Evolutionary conservation across 2,888 invertebrate genomes (phyloP), one percentile per base, ranked within the genome.

Genomic region (Odontocerum albicorne): DNA sequence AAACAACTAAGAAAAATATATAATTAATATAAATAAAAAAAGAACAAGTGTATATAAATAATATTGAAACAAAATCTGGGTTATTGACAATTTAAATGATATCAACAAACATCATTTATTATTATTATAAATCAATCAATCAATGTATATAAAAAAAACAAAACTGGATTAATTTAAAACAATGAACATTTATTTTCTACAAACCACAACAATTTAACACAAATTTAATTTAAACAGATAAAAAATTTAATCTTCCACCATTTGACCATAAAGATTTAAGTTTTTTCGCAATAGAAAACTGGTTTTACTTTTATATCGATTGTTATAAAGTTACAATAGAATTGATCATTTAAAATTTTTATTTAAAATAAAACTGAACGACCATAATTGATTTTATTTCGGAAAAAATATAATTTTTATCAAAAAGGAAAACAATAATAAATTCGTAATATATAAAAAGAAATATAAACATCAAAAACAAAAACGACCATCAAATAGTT

Each of bases 231-330:
- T 71, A 70, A 75, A 76, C 74, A 66, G 68, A 70, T 62, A 69
- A 74, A 75, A 42, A 3, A 42, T 13, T 73, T 71, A 72, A 66
- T n/a, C 67, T 65, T 68, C 67, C 74, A 77, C 73, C 75, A 78
- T 78, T 78, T 78, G 78, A 78, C 78, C 74, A 74, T 76, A 76
- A 77, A 77, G 78, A 71, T 77, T 75, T 73, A 75, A 76, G 76
- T 77, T 78, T 78, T 78, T 78, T 78, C 77, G 78, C 78, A 78
- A 78, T 78, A 78, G 78, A 77, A 77, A 53, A 76, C 78, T 76
- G 77, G 77, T 78, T 78, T 78, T 78, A 72, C 70, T 72, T 78
- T 78, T 77, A 77, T 77, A 78, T 77, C 78, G 77, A 78, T 74
- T 74, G 75, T 77, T 78, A 76, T 77, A 75, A 77, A 71, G 72